Base-by-base conservation (phyloP, 2,113 vertebrate genomes). In the Tauraco erythrolophus region DNA sequence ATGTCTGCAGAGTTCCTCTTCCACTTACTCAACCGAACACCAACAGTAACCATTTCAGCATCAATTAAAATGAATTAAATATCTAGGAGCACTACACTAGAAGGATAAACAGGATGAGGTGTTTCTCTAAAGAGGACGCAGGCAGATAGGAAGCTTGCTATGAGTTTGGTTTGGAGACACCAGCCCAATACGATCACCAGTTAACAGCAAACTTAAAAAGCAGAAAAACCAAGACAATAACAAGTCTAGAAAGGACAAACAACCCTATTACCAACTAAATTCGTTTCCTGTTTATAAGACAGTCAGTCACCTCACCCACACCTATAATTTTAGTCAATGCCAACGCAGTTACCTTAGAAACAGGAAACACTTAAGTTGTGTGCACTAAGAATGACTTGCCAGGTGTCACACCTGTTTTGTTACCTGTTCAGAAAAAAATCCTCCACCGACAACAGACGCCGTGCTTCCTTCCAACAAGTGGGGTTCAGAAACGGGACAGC, bases 221-320 rank as follows among this genome's bases (percentile, higher is more conserved):
- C 15, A 45, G 56, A 31, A 87, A 79, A 58, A 14, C 3, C 33
- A 66, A 45, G 33, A 24, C 10, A 54, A 35, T 13, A 80, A 46
- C 8, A 39, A 74, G 27, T 5, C 9, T 11, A 30, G 39, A 43
- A 68, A 74, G 3, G n/a, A 48, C 39, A 91, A 61, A 39, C 14
- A 50, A 31, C 25, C 7, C 50, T 56, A 60, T 19, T 11, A 46
- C 2, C 35, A 72, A 11, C 18, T 12, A 50, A 43, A 3, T 39
- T 43, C 71, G 43, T 11, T 97, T 97, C 92, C 96, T 96, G 88
- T 80, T 93, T 57, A 5, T 22, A 66, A 58, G 23, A 33, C n/a
- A 45, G 39, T 37, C n/a, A 45, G 39, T 37, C 68, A 80, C 24
- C 22, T 77, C 65, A 79, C 21, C 6, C 1, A 3, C 43, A 35